A percentile compares a stretch with the other conserved stretches of the same genome.
Evolutionary conservation across 2,113 vertebrate species (phyloP).

Genomic region (Ciconia stormi): DNA sequence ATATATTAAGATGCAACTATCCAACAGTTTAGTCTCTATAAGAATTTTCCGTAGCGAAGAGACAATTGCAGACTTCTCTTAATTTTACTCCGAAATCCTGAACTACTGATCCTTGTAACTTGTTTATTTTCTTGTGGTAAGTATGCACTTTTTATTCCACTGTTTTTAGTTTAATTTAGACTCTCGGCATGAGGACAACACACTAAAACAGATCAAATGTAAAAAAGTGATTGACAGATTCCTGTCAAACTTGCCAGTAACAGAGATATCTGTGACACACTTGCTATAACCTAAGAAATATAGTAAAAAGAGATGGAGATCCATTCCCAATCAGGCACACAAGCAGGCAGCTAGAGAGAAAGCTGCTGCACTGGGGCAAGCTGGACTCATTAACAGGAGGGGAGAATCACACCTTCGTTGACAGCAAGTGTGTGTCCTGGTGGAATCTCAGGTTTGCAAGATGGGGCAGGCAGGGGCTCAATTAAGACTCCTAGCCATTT

Average conservation of each 20-base stretch:
- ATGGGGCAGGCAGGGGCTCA: neutral
- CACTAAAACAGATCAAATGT: neutral
- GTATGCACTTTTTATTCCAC: neutral
- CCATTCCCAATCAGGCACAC: neutral
- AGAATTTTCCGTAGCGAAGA: neutral
- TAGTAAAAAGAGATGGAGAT: neutral
- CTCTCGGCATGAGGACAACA: neutral
- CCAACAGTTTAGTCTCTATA: neutral
- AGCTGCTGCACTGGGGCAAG: neutral
- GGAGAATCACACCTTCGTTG: neutral
- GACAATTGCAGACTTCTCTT: neutral
- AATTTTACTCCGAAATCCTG: neutral
- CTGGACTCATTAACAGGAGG: neutral
- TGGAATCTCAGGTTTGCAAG: neutral
- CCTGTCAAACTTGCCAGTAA: neutral
- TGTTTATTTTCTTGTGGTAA: neutral
- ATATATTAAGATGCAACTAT: neutral
- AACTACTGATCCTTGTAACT: neutral
- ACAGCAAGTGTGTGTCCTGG: neutral
- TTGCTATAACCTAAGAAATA: neutral
- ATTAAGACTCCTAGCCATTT: neutral
- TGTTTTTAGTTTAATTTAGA: neutral
- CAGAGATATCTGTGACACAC: accelerated
- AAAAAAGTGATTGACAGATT: neutral
- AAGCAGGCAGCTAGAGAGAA: neutral